phyloP scores from a whole-genome alignment of 2,797 vertebrate genomes.

The Micromesistius poutassou region DNA sequence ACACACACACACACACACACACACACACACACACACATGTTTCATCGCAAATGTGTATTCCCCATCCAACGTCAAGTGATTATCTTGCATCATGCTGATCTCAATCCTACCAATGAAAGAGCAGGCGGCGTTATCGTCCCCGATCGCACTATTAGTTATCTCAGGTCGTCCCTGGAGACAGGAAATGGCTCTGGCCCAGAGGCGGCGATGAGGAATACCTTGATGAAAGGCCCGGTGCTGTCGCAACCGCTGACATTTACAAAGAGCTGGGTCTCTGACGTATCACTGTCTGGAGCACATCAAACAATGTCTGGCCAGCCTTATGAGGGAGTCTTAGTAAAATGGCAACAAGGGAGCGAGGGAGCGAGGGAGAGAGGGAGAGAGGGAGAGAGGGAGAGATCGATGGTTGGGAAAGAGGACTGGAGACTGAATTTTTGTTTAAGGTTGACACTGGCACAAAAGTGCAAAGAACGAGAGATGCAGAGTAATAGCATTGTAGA shows the following conservation, averaged over 20 bases:
- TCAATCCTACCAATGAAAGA: constrained; percentile 19
- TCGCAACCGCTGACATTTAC: constrained; percentile 58
- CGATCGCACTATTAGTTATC: constrained; percentile 42
- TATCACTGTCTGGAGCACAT: constrained; percentile 54
- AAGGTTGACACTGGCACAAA: neutral
- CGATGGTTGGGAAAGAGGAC: neutral
- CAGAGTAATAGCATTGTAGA: neutral
- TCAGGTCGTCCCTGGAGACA: constrained; percentile 28
- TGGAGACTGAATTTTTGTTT: constrained; percentile 10
- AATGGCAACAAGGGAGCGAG: constrained; percentile 7
- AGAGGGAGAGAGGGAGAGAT: constrained; percentile 1
- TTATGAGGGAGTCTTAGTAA: constrained; percentile 15
- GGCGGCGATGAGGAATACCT: constrained; percentile 28
- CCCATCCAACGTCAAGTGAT: constrained; percentile 4
- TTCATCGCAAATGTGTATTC: neutral
- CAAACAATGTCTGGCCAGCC: constrained; percentile 37
- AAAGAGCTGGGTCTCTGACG: constrained; percentile 53
- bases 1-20: neutral
- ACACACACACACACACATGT: constrained; percentile 3
- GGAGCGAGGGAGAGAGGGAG: constrained; percentile 10
- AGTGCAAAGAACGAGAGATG: constrained; percentile 11
- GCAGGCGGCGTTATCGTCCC: constrained; percentile 13
- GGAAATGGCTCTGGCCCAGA: constrained; percentile 30
- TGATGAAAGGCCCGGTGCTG: constrained; percentile 43
- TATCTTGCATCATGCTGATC: constrained; percentile 24